These are phyloP conservation scores for Hydra vulgaris DNA, from an alignment of 30 jellyfish, hydroid and myxozoan genomes.

Conservation along the genomic window DNA sequence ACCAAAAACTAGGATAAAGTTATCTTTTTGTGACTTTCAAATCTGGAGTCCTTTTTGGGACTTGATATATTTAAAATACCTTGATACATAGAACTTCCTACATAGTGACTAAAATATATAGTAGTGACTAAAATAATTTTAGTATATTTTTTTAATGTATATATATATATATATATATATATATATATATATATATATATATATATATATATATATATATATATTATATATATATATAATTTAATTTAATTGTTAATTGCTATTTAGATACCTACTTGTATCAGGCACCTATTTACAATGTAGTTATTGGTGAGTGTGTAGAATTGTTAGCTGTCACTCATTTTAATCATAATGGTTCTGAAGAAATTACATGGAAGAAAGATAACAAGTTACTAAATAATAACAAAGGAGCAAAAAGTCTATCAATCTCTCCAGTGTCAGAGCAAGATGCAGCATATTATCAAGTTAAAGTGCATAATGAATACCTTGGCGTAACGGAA, in stretches of 20 bases:
- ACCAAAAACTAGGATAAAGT: no score
- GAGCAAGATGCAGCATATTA: constrained; percentile 54
- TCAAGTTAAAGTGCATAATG: constrained; percentile 31
- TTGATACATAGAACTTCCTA: no score
- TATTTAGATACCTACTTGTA: constrained; percentile 17
- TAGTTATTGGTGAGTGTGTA: constrained; percentile 61
- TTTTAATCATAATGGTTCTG: constrained; percentile 19
- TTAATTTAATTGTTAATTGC: not conserved
- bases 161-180: no score
- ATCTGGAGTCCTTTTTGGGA: no score
- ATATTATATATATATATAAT: no score
- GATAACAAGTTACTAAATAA: constrained; percentile 30
- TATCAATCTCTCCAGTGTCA: constrained; percentile 32
- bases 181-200: no score
- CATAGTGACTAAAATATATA: no score
- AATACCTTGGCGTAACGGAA: constrained; percentile 17
- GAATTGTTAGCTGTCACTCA: constrained; percentile 38
- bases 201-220: no score
- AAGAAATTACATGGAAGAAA: constrained; percentile 44
- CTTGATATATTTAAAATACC: no score
- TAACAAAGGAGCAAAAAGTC: constrained; percentile 16
- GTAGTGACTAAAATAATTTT: no score
- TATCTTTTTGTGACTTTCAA: no score
- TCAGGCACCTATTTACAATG: constrained; percentile 32
- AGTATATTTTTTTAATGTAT: no score